These are phyloP conservation scores for Rosalia funebris DNA, from an alignment of 2,888 invertebrate genomes.

Conservation along the genomic window DNA sequence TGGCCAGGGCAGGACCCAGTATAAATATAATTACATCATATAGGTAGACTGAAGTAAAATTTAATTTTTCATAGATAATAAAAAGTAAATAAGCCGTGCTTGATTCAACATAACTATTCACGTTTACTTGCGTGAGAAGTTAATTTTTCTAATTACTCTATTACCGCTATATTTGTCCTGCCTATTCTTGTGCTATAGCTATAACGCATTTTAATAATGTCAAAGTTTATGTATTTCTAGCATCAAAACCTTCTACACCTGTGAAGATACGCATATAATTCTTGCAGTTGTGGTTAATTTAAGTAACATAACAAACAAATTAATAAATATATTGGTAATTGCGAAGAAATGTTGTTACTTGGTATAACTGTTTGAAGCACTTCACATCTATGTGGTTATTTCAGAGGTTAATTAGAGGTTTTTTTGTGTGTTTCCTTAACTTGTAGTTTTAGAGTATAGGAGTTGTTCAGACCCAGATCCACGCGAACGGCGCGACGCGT, in stretches of 20 bases:
- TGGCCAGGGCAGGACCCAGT: no score
- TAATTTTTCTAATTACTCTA: background rate
- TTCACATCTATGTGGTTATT: conserved; percentile 26
- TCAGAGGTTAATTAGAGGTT: conserved; percentile 27
- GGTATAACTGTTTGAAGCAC: background rate
- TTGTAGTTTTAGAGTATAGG: no score
- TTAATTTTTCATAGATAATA: no score
- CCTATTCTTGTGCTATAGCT: conserved; percentile 7
- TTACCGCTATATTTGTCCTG: conserved; percentile 7
- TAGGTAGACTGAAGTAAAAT: no score
- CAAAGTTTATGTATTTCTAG: conserved; percentile 21
- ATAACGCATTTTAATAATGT: conserved; percentile 10
- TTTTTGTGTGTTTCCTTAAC: no score
- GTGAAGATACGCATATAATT: background rate
- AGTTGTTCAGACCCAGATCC: no score
- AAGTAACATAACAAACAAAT: background rate
- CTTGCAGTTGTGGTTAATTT: background rate
- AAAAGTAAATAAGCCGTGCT: no score
- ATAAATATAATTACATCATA: no score
- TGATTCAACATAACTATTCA: no score
- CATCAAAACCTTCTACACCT: conserved; percentile 10
- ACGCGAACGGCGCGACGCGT: no score
- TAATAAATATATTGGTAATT: background rate
- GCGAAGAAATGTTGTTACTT: conserved; percentile 12
- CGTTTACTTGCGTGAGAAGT: no score